Evolutionary conservation across 2,113 vertebrate species (phyloP).

Genomic region (Zapornia atra): DNA sequence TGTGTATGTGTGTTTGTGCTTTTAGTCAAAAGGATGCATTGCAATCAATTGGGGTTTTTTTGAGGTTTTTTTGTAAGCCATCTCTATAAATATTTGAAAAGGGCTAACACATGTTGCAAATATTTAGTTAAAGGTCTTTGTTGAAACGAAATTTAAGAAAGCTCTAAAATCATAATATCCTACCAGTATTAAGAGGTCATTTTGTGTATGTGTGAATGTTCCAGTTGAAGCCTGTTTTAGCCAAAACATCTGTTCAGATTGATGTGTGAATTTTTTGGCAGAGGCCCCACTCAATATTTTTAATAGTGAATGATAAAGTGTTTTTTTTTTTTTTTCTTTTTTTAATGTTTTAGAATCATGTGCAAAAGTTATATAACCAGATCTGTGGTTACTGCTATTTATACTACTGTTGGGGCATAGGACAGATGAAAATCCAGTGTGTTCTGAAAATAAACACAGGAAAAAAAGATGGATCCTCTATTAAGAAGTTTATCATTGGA

Average conservation of each 20-base stretch:
- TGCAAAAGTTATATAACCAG: not conserved
- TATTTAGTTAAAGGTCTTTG: conserved; percentile 4
- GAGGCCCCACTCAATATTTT: not conserved
- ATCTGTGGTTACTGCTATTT: conserved; percentile 18
- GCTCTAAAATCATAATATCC: not conserved
- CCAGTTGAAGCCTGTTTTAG: not conserved
- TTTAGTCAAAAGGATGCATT: not conserved
- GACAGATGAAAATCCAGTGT: not conserved
- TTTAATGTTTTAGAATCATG: not conserved
- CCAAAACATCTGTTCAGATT: not conserved
- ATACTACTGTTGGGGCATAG: not conserved
- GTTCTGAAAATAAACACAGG: not conserved
- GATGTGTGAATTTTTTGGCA: not conserved
- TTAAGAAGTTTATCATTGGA: not conserved
- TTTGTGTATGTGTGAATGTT: not conserved
- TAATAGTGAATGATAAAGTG: not conserved
- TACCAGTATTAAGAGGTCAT: not conserved
- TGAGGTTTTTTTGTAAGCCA: not conserved
- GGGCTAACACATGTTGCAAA: not conserved
- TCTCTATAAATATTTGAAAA: conserved; percentile 22
- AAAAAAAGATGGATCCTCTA: not conserved
- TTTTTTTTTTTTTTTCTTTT: not conserved
- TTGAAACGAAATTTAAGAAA: not conserved
- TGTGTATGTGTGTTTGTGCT: not conserved
- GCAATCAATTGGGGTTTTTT: not conserved